phyloP scores from a whole-genome alignment of 2,888 invertebrate species.

The Theretra japonica region DNA sequence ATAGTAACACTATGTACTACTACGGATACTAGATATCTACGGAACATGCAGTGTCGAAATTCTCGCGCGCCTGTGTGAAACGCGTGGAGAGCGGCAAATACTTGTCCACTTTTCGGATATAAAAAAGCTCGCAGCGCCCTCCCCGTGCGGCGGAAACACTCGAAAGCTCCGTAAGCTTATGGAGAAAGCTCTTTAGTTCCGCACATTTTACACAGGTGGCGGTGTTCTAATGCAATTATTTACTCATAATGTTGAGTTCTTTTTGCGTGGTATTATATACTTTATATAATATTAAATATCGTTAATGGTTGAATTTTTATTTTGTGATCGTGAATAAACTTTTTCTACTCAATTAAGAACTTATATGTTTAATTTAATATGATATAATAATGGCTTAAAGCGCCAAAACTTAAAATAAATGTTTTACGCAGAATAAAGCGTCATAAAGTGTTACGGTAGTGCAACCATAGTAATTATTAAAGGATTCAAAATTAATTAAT shows the following conservation, averaged over 20 bases:
- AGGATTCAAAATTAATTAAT: no score
- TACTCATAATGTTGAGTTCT: not conserved
- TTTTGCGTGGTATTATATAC: not conserved
- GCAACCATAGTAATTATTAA: no score
- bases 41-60: not conserved
- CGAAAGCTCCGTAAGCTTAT: constrained; percentile 56
- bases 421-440: no score
- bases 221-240: constrained; percentile 38
- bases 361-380: no score
- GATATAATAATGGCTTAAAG: no score
- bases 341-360: no score
- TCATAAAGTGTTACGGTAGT: no score
- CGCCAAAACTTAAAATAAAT: no score
- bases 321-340: no score
- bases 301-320: not conserved
- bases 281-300: constrained; percentile 32
- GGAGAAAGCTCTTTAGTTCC: constrained; percentile 59
- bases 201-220: constrained; percentile 61
- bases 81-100: not conserved
- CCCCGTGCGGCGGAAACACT: constrained; percentile 50
- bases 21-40: not conserved
- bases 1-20: not conserved
- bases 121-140: constrained; percentile 59
- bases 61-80: not conserved
- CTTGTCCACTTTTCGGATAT: constrained; percentile 26